Evolutionary conservation across 1,140 invertebrate genomes (phyloP).

Genomic region (Carposina sasakii): DNA sequence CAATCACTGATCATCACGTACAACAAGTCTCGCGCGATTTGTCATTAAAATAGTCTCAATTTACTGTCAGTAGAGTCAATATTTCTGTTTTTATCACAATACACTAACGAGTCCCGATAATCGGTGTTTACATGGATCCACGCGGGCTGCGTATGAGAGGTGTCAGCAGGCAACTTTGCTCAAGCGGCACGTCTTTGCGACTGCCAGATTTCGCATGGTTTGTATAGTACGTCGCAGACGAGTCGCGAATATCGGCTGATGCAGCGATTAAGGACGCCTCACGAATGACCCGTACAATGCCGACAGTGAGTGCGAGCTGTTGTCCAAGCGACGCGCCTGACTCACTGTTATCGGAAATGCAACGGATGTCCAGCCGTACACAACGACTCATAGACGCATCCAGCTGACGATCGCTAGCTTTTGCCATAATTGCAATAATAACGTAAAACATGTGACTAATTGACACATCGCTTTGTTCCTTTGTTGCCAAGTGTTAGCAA

Average conservation of each 20-base stretch:
- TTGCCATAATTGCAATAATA: slow-evolving; percentile 50
- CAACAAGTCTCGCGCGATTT: no score
- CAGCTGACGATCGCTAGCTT: slow-evolving; percentile 51
- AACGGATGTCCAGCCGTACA: slow-evolving; percentile 51
- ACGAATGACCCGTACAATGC: slow-evolving; percentile 36
- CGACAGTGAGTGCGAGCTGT: no score
- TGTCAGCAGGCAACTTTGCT: not conserved
- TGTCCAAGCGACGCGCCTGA: slow-evolving; percentile 40
- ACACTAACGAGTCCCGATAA: slow-evolving; percentile 24
- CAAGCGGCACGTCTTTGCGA: not conserved
- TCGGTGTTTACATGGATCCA: slow-evolving; percentile 30
- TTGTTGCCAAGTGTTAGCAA: slow-evolving; percentile 36
- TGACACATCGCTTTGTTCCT: slow-evolving; percentile 58
- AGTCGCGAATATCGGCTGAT: slow-evolving; percentile 2
- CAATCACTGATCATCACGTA: no score
- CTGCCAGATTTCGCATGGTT: not conserved
- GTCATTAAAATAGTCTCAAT: no score
- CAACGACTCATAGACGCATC: slow-evolving; percentile 38
- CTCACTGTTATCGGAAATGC: slow-evolving; percentile 59
- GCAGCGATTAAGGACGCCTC: slow-evolving; percentile 13
- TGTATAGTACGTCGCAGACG: no score
- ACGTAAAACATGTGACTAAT: slow-evolving; percentile 52
- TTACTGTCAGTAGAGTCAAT: no score
- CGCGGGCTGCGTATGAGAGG: slow-evolving; percentile 19
- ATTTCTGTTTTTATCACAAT: slow-evolving; percentile 38